phyloP scores from a whole-genome alignment of 1,140 invertebrate genomes.

The Lepidotrigona ventralis region DNA sequence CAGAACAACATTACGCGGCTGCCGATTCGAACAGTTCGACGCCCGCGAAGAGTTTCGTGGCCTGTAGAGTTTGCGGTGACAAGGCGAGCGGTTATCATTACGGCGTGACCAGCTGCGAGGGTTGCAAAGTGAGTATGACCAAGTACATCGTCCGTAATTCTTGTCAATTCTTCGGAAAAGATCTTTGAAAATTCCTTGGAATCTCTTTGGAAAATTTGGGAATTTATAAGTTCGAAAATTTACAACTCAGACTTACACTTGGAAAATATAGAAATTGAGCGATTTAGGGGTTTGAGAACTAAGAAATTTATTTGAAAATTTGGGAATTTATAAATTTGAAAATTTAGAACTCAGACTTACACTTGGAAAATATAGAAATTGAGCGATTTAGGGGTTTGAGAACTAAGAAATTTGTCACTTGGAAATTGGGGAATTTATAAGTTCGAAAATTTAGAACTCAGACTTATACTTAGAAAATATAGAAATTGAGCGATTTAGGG shows the following conservation, averaged over 20 bases:
- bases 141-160: not conserved
- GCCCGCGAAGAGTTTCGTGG: constrained; percentile 91
- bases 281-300: not conserved
- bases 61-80: constrained; percentile 99
- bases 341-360: too few species aligned
- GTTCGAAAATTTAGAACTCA: not conserved
- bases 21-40: constrained; percentile 88
- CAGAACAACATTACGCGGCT: constrained; percentile 89
- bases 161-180: not conserved
- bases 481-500: not conserved
- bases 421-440: not conserved
- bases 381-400: too few species aligned
- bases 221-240: not conserved
- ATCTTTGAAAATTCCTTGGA: not conserved
- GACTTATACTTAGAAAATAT: not conserved
- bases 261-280: not conserved
- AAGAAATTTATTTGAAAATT: too few species aligned
- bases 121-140: constrained; percentile 95
- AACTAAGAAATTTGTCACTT: not conserved
- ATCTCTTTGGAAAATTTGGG: not conserved
- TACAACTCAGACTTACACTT: not conserved
- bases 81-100: constrained; percentile 99
- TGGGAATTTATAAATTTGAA: too few species aligned
- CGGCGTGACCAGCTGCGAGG: constrained; percentile 99
- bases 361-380: too few species aligned